Conservation (phyloP, 2,797 vertebrate genomes). For the Hylomyscus alleni region DNA sequence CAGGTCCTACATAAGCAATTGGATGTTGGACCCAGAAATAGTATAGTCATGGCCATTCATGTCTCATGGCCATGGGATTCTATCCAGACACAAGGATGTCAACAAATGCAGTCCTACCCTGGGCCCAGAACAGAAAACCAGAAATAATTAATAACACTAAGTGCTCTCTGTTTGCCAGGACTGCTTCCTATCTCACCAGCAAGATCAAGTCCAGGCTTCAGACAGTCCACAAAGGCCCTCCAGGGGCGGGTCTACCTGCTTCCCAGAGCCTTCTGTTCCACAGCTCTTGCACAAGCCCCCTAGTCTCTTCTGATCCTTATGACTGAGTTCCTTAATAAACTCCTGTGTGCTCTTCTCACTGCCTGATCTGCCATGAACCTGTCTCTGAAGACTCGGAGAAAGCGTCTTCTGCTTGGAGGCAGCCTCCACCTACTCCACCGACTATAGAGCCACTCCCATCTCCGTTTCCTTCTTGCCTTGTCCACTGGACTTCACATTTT, state of each 20-base stretch:
- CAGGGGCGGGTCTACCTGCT: background rate
- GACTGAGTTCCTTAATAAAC: background rate
- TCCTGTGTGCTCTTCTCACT: background rate
- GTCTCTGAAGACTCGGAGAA: background rate
- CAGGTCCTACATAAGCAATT: background rate
- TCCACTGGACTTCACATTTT: too few relatives aligned
- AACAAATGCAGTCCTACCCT: background rate
- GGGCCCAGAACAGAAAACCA: background rate
- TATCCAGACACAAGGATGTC: background rate
- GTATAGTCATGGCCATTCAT: background rate
- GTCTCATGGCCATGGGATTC: background rate
- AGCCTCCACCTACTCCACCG: background rate
- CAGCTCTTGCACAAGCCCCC: background rate
- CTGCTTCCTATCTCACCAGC: background rate
- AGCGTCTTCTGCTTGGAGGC: background rate
- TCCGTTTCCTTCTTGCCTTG: background rate
- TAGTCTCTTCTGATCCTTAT: background rate
- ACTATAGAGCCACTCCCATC: accelerated
- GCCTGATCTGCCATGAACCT: accelerated
- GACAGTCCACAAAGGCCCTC: background rate
- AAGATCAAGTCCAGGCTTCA: background rate
- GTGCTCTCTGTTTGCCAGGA: background rate
- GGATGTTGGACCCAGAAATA: background rate
- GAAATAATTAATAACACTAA: background rate
- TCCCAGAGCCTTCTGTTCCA: background rate